Evolutionary conservation across 2,113 vertebrate genomes (phyloP), one percentile per base, ranked within the genome.

Genomic region (Lepisosteus osseus): DNA sequence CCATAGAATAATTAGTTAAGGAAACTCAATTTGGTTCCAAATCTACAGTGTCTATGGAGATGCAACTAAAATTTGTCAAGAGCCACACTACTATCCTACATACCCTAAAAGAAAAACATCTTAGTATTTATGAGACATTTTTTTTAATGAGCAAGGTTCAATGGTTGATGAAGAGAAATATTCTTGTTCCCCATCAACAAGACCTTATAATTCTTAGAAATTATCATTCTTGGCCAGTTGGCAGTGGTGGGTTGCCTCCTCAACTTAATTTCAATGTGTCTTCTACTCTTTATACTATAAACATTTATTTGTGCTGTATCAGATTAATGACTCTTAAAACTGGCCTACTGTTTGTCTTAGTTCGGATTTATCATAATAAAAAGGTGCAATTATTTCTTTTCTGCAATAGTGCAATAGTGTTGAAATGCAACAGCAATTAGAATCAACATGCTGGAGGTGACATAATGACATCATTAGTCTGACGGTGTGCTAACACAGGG

Each of bases 401-500:
- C 5, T 63, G 62, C 51, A 40, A 42, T 14, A 45, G 41, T 7
- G 45, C 40, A 7, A n/a, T 7, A n/a, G 4, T 41, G 9, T 6
- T 70, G 8, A 40, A 11, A 44, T 56, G 64, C n/a, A 12, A 13
- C 15, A 40, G 3, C 6, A 45, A 15, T 72, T 29, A 65, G 63
- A 54, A 2, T 61, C 54, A 5, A 8, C 44, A 11, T 67, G 40
- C 54, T 17, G 44, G 51, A 65, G 70, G 70, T 72, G 47, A 72
- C 70, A 65, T 55, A 51, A 43, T 11, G n/a, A 41, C 64, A 72
- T 66, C 54, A 44, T 72, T 72, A 66, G 63, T 40, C 55, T 59
- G n/a, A 59, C n/a, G 3, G 11, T 12, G 3, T 43, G 47, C 54
- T 72, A 62, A 65, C 70, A 65, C 51, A 9, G 5, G 56, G 51